These are phyloP conservation scores for Cryptoprocta ferox DNA, from an alignment of 2,797 vertebrate species.

Conservation along the genomic window DNA sequence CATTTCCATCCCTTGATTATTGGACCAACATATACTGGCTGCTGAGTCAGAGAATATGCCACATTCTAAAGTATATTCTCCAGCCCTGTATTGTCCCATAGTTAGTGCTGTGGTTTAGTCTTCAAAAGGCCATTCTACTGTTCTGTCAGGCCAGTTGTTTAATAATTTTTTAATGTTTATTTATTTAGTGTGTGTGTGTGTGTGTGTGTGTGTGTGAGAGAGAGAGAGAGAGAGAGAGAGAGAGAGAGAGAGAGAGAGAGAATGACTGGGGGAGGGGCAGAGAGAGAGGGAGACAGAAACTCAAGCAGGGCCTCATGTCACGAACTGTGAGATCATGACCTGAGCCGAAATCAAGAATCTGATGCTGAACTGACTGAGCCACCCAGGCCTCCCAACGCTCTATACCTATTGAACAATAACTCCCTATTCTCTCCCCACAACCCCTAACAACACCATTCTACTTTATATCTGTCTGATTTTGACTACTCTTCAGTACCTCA, in stretches of 20 bases:
- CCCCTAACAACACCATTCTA: not conserved
- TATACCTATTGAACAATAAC: not conserved
- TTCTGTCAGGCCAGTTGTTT: not conserved
- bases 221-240: too few relatives aligned
- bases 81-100: not conserved
- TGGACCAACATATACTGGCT: not conserved
- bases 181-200: too few relatives aligned
- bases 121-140: not conserved
- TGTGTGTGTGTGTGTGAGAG: too few relatives aligned
- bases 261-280: too few relatives aligned
- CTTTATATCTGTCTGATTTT: not conserved
- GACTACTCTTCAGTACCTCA: not conserved
- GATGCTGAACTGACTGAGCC: too few relatives aligned
- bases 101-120: not conserved
- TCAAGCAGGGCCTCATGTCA: too few relatives aligned
- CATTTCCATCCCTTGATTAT: not conserved
- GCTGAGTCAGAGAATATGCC: not conserved
- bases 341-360: too few relatives aligned
- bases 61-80: not conserved
- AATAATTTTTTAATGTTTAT: too few relatives aligned
- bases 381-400: not conserved
- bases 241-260: too few relatives aligned
- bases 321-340: too few relatives aligned
- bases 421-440: not conserved
- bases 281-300: too few relatives aligned